phyloP scores from a whole-genome alignment of 1,140 invertebrate genomes.

The Sinella curviseta region DNA sequence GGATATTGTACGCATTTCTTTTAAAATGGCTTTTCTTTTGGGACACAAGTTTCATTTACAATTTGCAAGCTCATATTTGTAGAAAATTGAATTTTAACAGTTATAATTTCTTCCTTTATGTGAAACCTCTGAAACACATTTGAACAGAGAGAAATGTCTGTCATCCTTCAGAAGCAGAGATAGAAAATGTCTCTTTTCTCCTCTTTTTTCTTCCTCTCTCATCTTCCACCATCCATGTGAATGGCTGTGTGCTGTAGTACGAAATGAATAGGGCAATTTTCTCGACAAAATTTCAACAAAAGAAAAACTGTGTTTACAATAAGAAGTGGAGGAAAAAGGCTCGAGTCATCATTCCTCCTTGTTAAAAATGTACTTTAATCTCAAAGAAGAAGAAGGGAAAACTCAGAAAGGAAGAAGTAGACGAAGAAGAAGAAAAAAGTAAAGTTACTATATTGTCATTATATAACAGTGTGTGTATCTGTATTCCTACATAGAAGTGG shows the following conservation, averaged over 20 bases:
- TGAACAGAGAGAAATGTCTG: not conserved
- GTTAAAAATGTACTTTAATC: slow-evolving; percentile 18
- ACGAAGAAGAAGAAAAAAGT: not conserved
- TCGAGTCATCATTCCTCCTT: slow-evolving; percentile 7
- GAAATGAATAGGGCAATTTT: slow-evolving; percentile 24
- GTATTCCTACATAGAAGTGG: not conserved
- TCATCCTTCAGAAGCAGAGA: slow-evolving; percentile 18
- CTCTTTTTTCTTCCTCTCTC: not conserved
- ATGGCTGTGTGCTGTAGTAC: not conserved
- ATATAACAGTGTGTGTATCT: too few species aligned
- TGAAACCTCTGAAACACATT: not conserved
- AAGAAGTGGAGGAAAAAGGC: not conserved
- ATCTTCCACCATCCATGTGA: not conserved
- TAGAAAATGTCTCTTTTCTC: slow-evolving; percentile 8
- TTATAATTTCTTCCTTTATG: not conserved
- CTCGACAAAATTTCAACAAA: slow-evolving; percentile 1
- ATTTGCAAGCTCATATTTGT: slow-evolving; percentile 11
- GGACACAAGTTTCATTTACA: not conserved
- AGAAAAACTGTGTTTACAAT: slow-evolving; percentile 8
- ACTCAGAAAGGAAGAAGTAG: not conserved
- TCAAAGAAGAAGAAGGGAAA: not conserved
- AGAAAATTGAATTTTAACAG: slow-evolving; percentile 28
- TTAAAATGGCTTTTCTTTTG: too few species aligned
- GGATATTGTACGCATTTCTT: not conserved
- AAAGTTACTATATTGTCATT: slow-evolving; percentile 18